These are phyloP conservation scores for Globicephala melas DNA, from an alignment of 2,113 vertebrate species.

Conservation along the genomic window DNA sequence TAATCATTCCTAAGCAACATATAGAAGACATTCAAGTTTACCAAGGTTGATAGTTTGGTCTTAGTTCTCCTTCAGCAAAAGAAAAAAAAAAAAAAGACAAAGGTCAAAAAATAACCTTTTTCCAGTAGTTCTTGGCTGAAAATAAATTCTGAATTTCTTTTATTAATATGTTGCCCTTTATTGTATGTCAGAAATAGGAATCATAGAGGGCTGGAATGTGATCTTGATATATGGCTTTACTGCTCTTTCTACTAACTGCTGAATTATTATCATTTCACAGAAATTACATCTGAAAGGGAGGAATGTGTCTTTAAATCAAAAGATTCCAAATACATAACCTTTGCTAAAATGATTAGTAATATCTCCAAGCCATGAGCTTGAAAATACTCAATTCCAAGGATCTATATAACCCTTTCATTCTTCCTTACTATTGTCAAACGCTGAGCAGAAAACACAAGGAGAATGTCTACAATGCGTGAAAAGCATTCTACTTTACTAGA, in stretches of 20 bases:
- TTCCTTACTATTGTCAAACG: neutral
- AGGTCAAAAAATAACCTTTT: conserved; percentile 62
- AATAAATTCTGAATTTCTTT: conserved; percentile 60
- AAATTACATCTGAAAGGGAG: conserved; percentile 58
- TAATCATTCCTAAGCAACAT: neutral
- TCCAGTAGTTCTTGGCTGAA: conserved; percentile 29
- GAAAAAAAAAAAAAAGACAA: neutral
- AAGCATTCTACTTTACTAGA: neutral
- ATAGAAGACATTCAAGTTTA: neutral
- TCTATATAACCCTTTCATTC: neutral
- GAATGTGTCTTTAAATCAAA: conserved; percentile 36
- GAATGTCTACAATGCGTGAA: neutral
- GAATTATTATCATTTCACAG: conserved; percentile 63
- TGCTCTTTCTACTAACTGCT: conserved; percentile 62
- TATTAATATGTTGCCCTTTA: conserved; percentile 73
- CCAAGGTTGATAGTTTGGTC: neutral
- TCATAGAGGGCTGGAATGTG: neutral
- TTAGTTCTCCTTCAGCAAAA: neutral
- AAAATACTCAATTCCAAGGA: neutral
- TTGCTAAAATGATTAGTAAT: conserved; percentile 51
- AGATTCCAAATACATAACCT: conserved; percentile 44
- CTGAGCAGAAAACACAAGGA: neutral
- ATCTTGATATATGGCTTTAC: conserved; percentile 62
- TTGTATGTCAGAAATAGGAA: conserved; percentile 63
- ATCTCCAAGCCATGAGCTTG: neutral